phyloP scores from a whole-genome alignment of 1,140 invertebrate genomes.

The Vanessa atalanta region DNA sequence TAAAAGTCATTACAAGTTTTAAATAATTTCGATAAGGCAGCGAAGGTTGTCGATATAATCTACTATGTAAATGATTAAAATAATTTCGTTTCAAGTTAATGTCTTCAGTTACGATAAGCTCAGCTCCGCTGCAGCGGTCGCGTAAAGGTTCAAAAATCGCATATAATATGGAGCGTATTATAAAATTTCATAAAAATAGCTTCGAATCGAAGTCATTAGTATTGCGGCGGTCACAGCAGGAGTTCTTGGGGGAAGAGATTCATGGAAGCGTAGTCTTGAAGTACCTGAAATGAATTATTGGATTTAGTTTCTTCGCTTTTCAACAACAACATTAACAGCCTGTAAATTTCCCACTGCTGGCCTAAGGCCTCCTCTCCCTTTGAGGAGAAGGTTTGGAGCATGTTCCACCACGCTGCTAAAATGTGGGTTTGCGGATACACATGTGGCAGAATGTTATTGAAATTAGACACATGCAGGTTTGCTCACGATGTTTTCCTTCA shows the following conservation, averaged over 20 bases:
- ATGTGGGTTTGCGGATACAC: too few species aligned
- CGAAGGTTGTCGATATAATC: constrained; percentile 10
- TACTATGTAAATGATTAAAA: constrained; percentile 37
- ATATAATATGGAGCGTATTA: constrained; percentile 6
- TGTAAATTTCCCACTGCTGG: too few species aligned
- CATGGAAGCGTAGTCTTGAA: constrained; percentile 86
- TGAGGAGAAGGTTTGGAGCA: too few species aligned
- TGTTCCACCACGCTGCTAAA: too few species aligned
- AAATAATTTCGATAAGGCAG: constrained; percentile 24
- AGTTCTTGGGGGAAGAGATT: constrained; percentile 87
- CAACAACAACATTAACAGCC: too few species aligned
- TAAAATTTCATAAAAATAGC: constrained; percentile 9
- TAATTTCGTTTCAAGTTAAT: constrained; percentile 36
- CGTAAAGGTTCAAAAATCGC: constrained; percentile 12
- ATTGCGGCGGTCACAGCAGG: constrained; percentile 68
- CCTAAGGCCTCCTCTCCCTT: too few species aligned
- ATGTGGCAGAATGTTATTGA: too few species aligned
- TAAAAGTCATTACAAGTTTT: not conserved
- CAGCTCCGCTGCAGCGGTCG: not conserved
- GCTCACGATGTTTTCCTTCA: too few species aligned
- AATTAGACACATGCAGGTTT: too few species aligned
- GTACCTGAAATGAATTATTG: constrained; percentile 76
- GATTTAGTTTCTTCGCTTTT: not conserved
- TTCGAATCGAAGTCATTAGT: not conserved
- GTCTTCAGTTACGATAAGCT: constrained; percentile 30